Base-by-base conservation (phyloP, 2,113 vertebrate species). In the Oplegnathus fasciatus region DNA sequence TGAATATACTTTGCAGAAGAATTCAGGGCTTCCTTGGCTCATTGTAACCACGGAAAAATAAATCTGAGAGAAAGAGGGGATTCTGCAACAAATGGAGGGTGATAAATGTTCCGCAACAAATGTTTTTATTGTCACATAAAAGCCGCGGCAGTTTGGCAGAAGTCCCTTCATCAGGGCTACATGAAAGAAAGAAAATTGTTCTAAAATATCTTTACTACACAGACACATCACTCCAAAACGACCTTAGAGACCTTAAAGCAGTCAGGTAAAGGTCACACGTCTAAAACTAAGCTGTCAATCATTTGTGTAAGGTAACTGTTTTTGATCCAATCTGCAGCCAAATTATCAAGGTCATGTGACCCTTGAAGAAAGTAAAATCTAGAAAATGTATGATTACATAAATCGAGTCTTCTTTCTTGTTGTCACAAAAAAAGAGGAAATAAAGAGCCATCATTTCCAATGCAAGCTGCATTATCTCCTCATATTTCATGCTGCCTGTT, bases 41-140 rank as follows among this genome's bases (percentile, higher is more conserved):
- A 34, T 17, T 37, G 32, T 30, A 44, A 50, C 60, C n/a, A 44
- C 58, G 6, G 34, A 44, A 57, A 57, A 34, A 46, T n/a, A n/a
- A 62, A 7, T 28, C 8, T 18, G 22, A 81, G 40, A 52, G 58
- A 77, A 10, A 9, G 37, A 6, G 17, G 42, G 30, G 4, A 28
- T 42, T 65, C n/a, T 46, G 57, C 52, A 8, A 66, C 22, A 61
- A 84, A 74, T 28, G 79, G 50, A 73, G 62, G 74, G 52, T 60
- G 55, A 76, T 70, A 46, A 75, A 82, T 54, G 69, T 26, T 71
- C 61, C 50, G 66, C 81, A 68, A 82, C 34, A 75, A 64, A 55
- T 66, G 48, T 44, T 65, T 78, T 80, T 54, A 81, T 48, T 61
- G 70, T 78, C 50, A 32, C 57, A 50, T 86, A 69, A 84, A 74